A percentile compares a stretch with the other conserved stretches of the same genome.
Evolutionary conservation across 2,113 vertebrate species (phyloP).

Genomic region (Misgurnus anguillicaudatus): DNA sequence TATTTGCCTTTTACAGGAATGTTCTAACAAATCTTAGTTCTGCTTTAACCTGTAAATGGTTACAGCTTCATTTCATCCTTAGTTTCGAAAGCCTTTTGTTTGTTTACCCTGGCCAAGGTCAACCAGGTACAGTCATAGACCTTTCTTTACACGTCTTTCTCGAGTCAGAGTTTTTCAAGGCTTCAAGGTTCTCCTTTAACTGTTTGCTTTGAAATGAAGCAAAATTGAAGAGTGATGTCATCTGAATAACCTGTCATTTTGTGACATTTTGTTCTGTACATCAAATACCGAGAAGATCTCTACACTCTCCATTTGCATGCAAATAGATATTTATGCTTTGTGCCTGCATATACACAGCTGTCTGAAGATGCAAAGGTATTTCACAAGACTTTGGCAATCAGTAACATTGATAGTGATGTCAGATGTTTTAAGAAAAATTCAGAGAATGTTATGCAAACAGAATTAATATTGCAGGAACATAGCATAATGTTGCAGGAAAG

Average conservation of each 20-base stretch:
- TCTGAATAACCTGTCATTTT: background rate
- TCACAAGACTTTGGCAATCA: background rate
- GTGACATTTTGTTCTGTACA: background rate
- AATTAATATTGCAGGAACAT: too few relatives aligned
- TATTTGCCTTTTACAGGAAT: background rate
- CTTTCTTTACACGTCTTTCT: background rate
- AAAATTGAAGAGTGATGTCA: background rate
- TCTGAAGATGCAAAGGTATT: constrained; percentile 50
- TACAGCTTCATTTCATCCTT: constrained; percentile 9
- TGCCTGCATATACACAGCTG: constrained; percentile 27
- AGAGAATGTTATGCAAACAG: background rate
- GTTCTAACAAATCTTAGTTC: constrained; percentile 31
- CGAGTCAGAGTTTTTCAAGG: background rate
- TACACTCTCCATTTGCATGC: constrained; percentile 45
- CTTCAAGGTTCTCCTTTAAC: background rate
- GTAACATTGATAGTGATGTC: background rate
- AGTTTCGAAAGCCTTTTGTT: background rate
- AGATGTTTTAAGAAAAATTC: background rate
- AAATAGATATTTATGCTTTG: constrained; percentile 50
- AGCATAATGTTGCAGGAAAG: too few relatives aligned
- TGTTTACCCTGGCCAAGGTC: background rate
- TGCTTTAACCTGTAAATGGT: constrained; percentile 37
- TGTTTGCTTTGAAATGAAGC: background rate
- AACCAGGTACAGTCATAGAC: background rate
- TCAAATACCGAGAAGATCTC: constrained; percentile 11